Percentiles rank a stretch among this genome's conserved stretches.
phyloP scores from a whole-genome alignment of 2,113 vertebrate genomes.

The Pogonocichla stellata region DNA sequence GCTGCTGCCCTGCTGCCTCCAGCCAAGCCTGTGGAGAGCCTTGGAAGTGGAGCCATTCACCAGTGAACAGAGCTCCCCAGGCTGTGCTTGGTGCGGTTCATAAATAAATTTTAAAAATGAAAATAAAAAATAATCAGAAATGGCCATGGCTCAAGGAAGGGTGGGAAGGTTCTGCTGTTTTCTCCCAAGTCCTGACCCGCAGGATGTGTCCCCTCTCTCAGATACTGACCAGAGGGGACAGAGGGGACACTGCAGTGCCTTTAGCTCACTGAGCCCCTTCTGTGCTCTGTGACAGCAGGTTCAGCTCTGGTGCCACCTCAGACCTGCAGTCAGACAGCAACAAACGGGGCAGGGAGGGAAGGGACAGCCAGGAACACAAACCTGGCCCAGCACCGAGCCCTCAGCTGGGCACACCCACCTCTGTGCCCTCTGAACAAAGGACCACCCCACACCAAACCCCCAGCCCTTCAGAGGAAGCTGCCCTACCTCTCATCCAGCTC shows the following conservation, averaged over 20 bases:
- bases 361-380: slow-evolving; percentile 25
- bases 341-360: not conserved
- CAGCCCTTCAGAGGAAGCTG: not conserved
- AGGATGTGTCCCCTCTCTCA: not conserved
- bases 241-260: slow-evolving; percentile 32
- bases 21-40: not conserved
- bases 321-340: slow-evolving; percentile 72
- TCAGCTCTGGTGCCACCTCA: slow-evolving; percentile 69
- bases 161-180: not conserved
- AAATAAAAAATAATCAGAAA: not conserved
- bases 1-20: not conserved
- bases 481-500: slow-evolving; percentile 95
- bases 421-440: slow-evolving; percentile 66
- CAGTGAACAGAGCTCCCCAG: not conserved
- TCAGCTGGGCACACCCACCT: slow-evolving; percentile 59
- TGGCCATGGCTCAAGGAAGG: not conserved
- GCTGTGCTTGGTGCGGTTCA: not conserved
- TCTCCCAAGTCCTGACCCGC: not conserved
- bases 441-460: not conserved
- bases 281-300: slow-evolving; percentile 52
- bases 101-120: not conserved
- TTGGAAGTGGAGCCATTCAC: not conserved
- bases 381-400: slow-evolving; percentile 19
- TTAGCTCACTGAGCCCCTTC: slow-evolving; percentile 72
- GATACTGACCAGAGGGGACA: not conserved